A percentile compares a stretch with the other conserved stretches of the same genome.
phyloP scores from a whole-genome alignment of 1,140 invertebrate genomes.

The Drosophila malerkotliana region DNA sequence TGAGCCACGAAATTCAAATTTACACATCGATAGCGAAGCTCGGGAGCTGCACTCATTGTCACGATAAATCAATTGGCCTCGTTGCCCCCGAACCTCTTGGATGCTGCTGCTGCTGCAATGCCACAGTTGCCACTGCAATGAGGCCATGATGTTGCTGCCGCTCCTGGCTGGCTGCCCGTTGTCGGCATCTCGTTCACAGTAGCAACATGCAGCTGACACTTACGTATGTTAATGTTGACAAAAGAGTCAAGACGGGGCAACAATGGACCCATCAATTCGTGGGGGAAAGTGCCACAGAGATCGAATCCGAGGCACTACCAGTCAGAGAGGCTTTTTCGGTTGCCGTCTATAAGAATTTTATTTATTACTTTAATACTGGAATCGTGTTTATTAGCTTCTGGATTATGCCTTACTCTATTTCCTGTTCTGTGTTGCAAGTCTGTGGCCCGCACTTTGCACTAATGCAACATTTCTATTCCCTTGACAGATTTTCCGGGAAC shows the following conservation, averaged over 20 bases:
- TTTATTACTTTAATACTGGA: background rate
- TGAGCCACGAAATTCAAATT: constrained; percentile 79
- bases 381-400: background rate
- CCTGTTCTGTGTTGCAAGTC: background rate
- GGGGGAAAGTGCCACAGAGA: constrained; percentile 43
- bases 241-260: constrained; percentile 65
- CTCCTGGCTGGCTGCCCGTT: constrained; percentile 3
- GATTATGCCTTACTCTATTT: background rate
- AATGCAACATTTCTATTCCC: constrained; percentile 33
- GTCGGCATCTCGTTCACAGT: constrained; percentile 55
- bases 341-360: too few species aligned
- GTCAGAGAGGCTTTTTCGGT: background rate
- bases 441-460: background rate
- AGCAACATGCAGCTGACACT: constrained; percentile 78
- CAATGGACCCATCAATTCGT: constrained; percentile 44
- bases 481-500: constrained; percentile 29
- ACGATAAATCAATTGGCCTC: constrained; percentile 83
- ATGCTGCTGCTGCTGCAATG: too few species aligned
- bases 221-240: constrained; percentile 83
- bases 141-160: constrained; percentile 20
- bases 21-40: constrained; percentile 70
- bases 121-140: constrained; percentile 8
- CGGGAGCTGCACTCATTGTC: constrained; percentile 70
- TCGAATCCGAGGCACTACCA: background rate
- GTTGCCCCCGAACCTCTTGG: constrained; percentile 38